Percentiles rank a stretch among this genome's conserved stretches.
Conservation (phyloP, 2,888 invertebrate species). For the Philereme transversata region DNA sequence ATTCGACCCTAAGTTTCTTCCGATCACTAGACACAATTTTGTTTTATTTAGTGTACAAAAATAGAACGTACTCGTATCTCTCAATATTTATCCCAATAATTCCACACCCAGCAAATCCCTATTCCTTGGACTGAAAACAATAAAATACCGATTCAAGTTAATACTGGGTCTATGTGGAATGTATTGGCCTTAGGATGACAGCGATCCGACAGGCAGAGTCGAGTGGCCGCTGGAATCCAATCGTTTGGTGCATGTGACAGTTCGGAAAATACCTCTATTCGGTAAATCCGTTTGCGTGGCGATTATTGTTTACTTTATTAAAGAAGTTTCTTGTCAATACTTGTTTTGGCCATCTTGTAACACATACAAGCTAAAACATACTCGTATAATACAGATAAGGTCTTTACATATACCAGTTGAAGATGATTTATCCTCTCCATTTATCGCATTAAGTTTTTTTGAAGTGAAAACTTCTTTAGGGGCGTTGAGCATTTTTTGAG, state of each 20-base stretch:
- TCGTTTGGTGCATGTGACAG: slow-evolving; percentile 37
- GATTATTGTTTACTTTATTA: neutral
- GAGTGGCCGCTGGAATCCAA: slow-evolving; percentile 37
- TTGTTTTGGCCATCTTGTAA: no score
- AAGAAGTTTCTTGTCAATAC: no score
- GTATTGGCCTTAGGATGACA: slow-evolving; percentile 39
- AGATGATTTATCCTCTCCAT: no score
- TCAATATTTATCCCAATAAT: slow-evolving; percentile 27
- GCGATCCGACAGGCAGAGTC: slow-evolving; percentile 35
- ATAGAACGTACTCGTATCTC: neutral
- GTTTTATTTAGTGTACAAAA: no score
- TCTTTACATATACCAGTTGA: no score
- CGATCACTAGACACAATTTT: no score
- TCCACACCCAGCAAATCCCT: slow-evolving; percentile 31
- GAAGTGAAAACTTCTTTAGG: no score
- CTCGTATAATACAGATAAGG: no score
- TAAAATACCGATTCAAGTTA: slow-evolving; percentile 40
- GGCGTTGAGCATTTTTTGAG: no score
- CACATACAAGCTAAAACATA: no score
- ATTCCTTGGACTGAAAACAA: slow-evolving; percentile 36
- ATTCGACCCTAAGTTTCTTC: no score
- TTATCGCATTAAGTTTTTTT: no score
- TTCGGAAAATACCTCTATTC: slow-evolving; percentile 24
- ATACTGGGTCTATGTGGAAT: slow-evolving; percentile 40
- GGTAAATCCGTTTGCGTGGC: slow-evolving; percentile 7